Conservation (phyloP, 2,888 invertebrate genomes). For the Drosophila antonietae region DNA sequence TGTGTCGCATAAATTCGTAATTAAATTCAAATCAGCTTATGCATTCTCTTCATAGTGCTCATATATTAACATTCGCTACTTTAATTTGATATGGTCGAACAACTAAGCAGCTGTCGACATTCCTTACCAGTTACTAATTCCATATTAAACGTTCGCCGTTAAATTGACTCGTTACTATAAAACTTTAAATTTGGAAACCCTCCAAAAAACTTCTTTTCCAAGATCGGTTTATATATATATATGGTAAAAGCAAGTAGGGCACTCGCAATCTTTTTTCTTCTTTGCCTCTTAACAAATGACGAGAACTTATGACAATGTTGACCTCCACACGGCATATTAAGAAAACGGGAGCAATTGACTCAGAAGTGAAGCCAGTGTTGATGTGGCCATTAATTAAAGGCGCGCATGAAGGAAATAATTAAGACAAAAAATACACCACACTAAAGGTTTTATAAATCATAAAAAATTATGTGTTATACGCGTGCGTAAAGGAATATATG, state of each 20-base stretch:
- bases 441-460: conserved; percentile 70
- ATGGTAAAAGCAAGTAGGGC: neutral
- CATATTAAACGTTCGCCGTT: neutral
- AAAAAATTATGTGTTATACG: conserved; percentile 79
- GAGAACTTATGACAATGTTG: conserved; percentile 35
- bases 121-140: neutral
- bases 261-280: neutral
- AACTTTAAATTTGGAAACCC: no score
- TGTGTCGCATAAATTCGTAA: conserved; percentile 22
- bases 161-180: no score
- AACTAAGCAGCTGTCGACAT: neutral
- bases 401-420: conserved; percentile 74
- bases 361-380: conserved; percentile 34
- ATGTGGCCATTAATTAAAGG: conserved; percentile 64
- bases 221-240: no score
- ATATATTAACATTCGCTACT: conserved; percentile 31
- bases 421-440: conserved; percentile 38
- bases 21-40: neutral
- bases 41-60: conserved; percentile 34
- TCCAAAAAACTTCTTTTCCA: no score
- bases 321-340: conserved; percentile 49
- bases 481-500: conserved; percentile 45
- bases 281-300: neutral
- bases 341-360: conserved; percentile 18
- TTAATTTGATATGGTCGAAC: neutral